Percentiles rank a stretch among this genome's conserved stretches.
These are phyloP conservation scores for Tricholaema leucomelas DNA, from an alignment of 2,113 vertebrate genomes.

Conservation along the genomic window DNA sequence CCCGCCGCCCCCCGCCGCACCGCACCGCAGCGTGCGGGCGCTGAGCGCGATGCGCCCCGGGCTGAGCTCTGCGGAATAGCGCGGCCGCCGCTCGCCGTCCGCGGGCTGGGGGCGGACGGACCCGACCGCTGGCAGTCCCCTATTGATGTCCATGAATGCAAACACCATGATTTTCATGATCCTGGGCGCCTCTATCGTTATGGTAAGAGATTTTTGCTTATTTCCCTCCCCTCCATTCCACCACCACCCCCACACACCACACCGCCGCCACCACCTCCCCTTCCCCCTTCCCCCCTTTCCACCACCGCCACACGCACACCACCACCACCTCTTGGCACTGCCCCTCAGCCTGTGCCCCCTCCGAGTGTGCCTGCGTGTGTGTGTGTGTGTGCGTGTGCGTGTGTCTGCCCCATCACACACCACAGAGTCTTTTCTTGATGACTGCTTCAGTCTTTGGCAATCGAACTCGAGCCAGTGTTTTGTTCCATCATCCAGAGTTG, in stretches of 20 bases:
- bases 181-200: conserved; percentile 96
- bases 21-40: not conserved
- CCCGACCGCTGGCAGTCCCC: conserved; percentile 73
- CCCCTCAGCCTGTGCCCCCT: conserved; percentile 2
- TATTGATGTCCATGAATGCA: conserved; percentile 95
- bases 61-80: conserved; percentile 38
- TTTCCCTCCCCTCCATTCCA: not conserved
- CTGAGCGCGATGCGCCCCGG: conserved; percentile 18
- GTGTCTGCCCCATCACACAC: not conserved
- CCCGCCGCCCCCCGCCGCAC: not conserved
- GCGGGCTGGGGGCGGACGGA: conserved; percentile 45
- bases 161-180: conserved; percentile 99
- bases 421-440: not conserved
- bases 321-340: not conserved
- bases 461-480: conserved; percentile 78
- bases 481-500: conserved; percentile 82
- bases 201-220: conserved; percentile 84
- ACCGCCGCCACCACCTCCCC: not conserved
- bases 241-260: not conserved
- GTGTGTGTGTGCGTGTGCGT: not conserved
- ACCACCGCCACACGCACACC: too few relatives aligned
- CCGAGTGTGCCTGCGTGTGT: not conserved
- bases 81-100: conserved; percentile 28
- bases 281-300: not conserved
- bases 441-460: conserved; percentile 65